phyloP scores from a whole-genome alignment of 2,113 vertebrate species.

The Fulmarus glacialis region DNA sequence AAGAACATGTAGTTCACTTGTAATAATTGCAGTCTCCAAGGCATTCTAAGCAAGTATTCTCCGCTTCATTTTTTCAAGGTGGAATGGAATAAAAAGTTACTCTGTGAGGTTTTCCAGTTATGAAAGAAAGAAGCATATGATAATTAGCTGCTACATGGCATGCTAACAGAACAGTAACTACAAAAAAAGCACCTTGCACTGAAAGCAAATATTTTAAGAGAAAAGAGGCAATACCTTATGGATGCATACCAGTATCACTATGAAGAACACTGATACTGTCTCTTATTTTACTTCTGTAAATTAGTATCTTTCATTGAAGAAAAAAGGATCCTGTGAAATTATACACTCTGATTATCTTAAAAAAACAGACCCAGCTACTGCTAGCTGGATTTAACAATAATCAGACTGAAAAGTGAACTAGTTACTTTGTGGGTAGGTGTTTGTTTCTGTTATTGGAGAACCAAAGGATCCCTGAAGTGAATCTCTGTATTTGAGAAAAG shows the following conservation, averaged over 20 bases:
- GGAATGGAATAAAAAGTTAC: not conserved
- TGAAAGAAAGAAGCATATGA: not conserved
- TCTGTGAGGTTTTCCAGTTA: not conserved
- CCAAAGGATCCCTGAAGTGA: not conserved
- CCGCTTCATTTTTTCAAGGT: not conserved
- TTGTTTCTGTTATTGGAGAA: not conserved
- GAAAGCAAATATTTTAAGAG: not conserved
- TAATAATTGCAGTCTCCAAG: not conserved
- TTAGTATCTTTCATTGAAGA: not conserved
- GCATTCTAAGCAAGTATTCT: not conserved
- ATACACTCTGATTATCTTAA: not conserved
- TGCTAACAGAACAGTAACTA: not conserved
- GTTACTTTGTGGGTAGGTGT: not conserved
- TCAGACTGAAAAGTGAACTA: not conserved
- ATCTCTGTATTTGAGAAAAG: not conserved
- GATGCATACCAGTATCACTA: not conserved
- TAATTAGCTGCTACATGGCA: conserved; percentile 29
- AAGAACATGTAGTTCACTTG: not conserved
- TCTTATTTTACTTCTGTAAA: not conserved
- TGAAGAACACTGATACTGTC: not conserved
- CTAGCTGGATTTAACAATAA: not conserved
- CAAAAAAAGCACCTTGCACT: not conserved
- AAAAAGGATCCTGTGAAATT: not conserved
- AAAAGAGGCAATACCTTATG: not conserved
- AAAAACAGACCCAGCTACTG: not conserved